These are phyloP conservation scores for Myathropa florea DNA, from an alignment of 2,888 invertebrate genomes.

Conservation along the genomic window DNA sequence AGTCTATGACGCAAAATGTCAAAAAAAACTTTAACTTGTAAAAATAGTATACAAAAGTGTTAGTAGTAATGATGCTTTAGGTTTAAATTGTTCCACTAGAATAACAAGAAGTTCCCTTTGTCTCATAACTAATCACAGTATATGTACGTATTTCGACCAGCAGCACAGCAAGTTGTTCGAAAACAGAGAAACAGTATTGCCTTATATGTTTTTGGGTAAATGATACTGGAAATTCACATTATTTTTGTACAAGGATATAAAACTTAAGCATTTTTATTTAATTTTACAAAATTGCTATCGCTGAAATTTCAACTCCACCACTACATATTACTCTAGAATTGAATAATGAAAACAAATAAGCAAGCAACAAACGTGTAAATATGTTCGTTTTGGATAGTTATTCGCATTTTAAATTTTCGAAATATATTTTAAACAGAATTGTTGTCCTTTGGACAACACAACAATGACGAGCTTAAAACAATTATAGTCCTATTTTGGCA, in stretches of 20 bases:
- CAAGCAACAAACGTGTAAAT: not conserved
- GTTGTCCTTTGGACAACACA: slow-evolving; percentile 4
- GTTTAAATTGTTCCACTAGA: no score
- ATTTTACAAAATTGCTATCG: not conserved
- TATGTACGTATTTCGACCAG: not conserved
- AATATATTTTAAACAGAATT: not conserved
- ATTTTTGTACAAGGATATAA: not conserved
- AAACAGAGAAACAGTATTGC: no score
- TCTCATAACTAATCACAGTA: not conserved
- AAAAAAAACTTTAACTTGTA: no score
- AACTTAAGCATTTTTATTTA: not conserved
- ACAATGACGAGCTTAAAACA: slow-evolving; percentile 49
- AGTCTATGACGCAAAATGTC: no score
- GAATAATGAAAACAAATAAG: not conserved
- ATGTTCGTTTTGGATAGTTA: not conserved
- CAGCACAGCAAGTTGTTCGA: no score
- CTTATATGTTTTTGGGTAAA: no score
- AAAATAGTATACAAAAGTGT: no score
- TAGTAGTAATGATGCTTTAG: no score
- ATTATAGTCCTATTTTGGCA: slow-evolving; percentile 25
- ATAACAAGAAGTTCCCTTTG: not conserved
- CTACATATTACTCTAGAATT: not conserved
- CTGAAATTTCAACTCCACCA: not conserved
- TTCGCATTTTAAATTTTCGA: not conserved
- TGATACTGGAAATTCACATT: no score